Base-by-base conservation (phyloP, 2,797 vertebrate genomes). In the Melanotaenia nigrans region DNA sequence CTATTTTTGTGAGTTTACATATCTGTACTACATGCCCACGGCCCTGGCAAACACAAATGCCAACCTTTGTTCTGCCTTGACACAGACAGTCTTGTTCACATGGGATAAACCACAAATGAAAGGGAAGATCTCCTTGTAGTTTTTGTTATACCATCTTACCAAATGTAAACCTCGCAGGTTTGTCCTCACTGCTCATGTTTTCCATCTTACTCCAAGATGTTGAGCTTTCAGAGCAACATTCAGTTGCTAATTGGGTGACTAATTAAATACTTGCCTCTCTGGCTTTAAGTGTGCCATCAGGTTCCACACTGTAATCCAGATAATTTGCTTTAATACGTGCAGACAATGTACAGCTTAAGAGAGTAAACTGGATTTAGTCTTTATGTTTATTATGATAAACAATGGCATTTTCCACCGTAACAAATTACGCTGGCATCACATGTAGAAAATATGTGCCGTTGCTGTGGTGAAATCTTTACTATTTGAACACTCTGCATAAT, bases 1-100 rank as follows among this genome's bases (percentile, higher is more conserved):
- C 83, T 85, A 85, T 87, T 92, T 92, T 84, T 75, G 77, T 63
- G 77, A 84, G 55, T 82, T 87, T 84, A 83, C 76, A 85, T 79
- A 76, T 86, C 80, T 80, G 75, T 84, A 75, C 74, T 77, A 80
- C 49, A 68, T 59, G 80, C 83, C 79, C 75, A 77, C 16, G 40
- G 85, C 78, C 87, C 58, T 55, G 61, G 62, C 76, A 75, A 63
- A 73, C 64, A 79, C 65, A 57, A 84, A 78, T 61, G 70, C 71
- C 30, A 65, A 45, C 53, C 32, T 76, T 77, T 79, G 2, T 30
- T 74, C 64, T 77, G 62, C 42, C 35, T 64, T 32, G 5, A 25
- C 53, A 79, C 62, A 74, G 12, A 32, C 28, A 68, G 30, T 54
- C 22, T 54, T 24, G 28, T 61, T 73, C 20, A 59, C 22, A 59